Evolutionary conservation across 2,797 vertebrate genomes (phyloP).

Genomic region (Bovichtus variegatus): DNA sequence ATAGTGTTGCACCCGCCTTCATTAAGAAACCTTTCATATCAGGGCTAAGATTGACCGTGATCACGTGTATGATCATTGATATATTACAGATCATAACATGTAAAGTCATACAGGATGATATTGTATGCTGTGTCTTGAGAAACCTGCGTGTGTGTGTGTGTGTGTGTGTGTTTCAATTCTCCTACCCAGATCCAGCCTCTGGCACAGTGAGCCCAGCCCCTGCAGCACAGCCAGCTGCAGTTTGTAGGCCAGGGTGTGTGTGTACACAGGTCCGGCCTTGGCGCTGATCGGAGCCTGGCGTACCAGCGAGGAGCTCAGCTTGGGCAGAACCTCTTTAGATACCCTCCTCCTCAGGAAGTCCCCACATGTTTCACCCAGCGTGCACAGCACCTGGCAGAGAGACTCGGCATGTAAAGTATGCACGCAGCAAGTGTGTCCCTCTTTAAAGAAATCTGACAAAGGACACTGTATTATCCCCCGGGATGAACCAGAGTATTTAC

Average conservation of each 20-base stretch:
- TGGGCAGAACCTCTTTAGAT: conserved; percentile 93
- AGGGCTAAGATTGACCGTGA: not conserved
- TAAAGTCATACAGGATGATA: not conserved
- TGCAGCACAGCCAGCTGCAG: conserved; percentile 92
- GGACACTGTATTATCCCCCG: not conserved
- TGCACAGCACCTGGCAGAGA: conserved; percentile 88
- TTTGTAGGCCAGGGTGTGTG: conserved; percentile 92
- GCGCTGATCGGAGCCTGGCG: conserved; percentile 90
- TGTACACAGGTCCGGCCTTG: conserved; percentile 90
- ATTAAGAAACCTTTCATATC: not conserved
- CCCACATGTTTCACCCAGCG: conserved; percentile 87
- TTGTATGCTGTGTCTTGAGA: not conserved
- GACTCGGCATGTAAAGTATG: not conserved
- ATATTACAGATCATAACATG: not conserved
- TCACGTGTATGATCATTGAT: not conserved
- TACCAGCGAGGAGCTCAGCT: conserved; percentile 85
- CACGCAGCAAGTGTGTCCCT: not conserved
- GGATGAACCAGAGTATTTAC: not conserved
- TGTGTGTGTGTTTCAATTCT: conserved; percentile 1
- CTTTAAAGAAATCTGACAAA: not conserved
- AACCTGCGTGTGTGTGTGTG: conserved; percentile 7
- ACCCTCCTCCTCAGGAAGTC: conserved; percentile 93
- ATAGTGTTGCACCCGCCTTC: not conserved
- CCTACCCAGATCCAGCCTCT: conserved; percentile 91
- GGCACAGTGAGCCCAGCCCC: conserved; percentile 91